A percentile compares a stretch with the other conserved stretches of the same genome.
Conservation (phyloP, 92 coral and sea anemone species). For the Pocillopora meandrina region DNA sequence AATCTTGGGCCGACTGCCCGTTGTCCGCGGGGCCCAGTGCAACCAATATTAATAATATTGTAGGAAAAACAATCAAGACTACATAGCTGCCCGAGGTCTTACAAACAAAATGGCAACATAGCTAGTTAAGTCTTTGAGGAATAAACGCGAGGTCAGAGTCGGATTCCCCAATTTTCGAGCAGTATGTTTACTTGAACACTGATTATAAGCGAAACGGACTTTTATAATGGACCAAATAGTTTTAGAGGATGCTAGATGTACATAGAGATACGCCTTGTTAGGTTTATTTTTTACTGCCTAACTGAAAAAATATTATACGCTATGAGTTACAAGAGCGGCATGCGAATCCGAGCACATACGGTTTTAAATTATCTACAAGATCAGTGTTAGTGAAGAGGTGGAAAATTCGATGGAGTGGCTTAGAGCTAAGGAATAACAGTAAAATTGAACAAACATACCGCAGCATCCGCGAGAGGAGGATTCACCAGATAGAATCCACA, state of each 20-base stretch:
- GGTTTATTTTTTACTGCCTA: not conserved
- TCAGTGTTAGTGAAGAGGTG: too few species aligned
- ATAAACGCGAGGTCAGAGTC: not conserved
- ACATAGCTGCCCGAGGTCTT: too few species aligned
- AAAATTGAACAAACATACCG: conserved; percentile 39
- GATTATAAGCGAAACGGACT: not conserved
- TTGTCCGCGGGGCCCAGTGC: too few species aligned
- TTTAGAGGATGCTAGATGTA: not conserved
- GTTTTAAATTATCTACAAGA: not conserved
- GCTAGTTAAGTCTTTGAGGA: not conserved
- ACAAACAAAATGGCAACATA: too few species aligned
- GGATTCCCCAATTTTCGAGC: not conserved
- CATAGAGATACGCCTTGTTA: not conserved
- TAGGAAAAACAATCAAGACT: too few species aligned
- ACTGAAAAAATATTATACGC: too few species aligned
- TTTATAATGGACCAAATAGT: not conserved
- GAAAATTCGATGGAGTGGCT: too few species aligned
- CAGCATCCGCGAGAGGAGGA: conserved; percentile 55
- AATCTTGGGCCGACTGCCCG: too few species aligned
- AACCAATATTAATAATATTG: too few species aligned
- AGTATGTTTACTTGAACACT: not conserved
- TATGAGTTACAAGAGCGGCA: not conserved
- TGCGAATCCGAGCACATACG: not conserved
- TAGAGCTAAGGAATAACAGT: not conserved
- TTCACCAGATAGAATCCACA: conserved; percentile 33